A percentile compares a stretch with the other conserved stretches of the same genome.
Conservation (phyloP, 2,888 invertebrate species). For the Agonopterix alstromeriana region DNA sequence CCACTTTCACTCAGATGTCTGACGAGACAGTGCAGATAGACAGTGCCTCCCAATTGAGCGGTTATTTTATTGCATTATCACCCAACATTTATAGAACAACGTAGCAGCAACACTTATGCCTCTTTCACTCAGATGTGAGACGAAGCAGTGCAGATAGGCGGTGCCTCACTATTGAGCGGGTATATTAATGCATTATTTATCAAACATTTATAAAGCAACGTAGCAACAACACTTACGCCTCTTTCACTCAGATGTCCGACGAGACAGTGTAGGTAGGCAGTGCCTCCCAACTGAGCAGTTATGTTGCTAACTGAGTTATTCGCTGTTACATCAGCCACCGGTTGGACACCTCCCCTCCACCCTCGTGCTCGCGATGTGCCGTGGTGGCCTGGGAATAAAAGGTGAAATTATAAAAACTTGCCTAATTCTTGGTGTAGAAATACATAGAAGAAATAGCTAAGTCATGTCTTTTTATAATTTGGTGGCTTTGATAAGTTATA, state of each 20-base stretch:
- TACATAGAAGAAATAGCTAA: too few relatives aligned
- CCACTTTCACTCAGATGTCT: too few relatives aligned
- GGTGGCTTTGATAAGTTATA: too few relatives aligned
- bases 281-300: slow-evolving; percentile 88
- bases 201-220: neutral
- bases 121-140: slow-evolving; percentile 67
- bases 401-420: too few relatives aligned
- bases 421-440: too few relatives aligned
- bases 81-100: too few relatives aligned
- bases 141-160: slow-evolving; percentile 88
- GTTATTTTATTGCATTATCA: too few relatives aligned
- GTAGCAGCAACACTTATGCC: neutral
- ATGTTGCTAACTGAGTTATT: slow-evolving; percentile 89
- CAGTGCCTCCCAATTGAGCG: too few relatives aligned
- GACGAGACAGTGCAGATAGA: too few relatives aligned
- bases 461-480: too few relatives aligned
- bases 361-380: slow-evolving; percentile 59
- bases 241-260: slow-evolving; percentile 86
- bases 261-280: slow-evolving; percentile 87
- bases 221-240: slow-evolving; percentile 68
- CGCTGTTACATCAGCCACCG: slow-evolving; percentile 56
- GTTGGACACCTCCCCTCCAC: slow-evolving; percentile 59
- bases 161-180: slow-evolving; percentile 89
- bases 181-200: slow-evolving; percentile 69
- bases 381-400: slow-evolving; percentile 50